phyloP scores from a whole-genome alignment of 2,113 vertebrate species.

The Danio rerio region DNA sequence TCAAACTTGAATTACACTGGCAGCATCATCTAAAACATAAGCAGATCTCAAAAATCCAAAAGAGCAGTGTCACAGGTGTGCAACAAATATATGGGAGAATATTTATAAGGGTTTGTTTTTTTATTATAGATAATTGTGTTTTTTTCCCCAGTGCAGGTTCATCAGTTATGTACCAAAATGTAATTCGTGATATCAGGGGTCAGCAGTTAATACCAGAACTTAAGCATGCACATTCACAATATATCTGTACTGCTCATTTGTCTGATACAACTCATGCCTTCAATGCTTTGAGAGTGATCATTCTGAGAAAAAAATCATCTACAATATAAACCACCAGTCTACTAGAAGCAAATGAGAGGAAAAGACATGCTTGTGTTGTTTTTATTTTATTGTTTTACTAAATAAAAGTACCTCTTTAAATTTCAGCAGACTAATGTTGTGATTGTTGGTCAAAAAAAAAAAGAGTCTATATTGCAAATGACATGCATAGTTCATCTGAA shows the following conservation, averaged over 20 bases:
- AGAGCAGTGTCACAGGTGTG: neutral
- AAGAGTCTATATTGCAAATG: neutral
- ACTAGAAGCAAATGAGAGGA: neutral
- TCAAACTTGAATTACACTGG: constrained; percentile 9
- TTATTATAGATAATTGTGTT: neutral
- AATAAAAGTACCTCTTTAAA: constrained; percentile 5
- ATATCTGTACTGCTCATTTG: neutral
- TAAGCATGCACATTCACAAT: constrained; percentile 1
- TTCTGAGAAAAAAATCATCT: neutral
- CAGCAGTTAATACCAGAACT: constrained; percentile 12
- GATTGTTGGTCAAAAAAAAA: neutral
- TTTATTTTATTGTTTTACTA: constrained; percentile 22
- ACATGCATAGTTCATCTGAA: neutral
- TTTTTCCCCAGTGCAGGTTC: too few relatives aligned
- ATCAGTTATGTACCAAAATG: neutral
- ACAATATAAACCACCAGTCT: neutral
- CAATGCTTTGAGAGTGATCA: neutral
- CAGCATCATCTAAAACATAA: neutral
- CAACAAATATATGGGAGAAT: neutral
- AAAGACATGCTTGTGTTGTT: constrained; percentile 6
- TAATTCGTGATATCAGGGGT: constrained; percentile 12
- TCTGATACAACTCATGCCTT: constrained; percentile 11
- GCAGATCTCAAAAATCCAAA: neutral
- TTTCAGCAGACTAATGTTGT: neutral
- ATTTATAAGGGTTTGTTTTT: neutral